Evolutionary conservation across 2,888 invertebrate species (phyloP).

Genomic region (Cynaeus angustus): DNA sequence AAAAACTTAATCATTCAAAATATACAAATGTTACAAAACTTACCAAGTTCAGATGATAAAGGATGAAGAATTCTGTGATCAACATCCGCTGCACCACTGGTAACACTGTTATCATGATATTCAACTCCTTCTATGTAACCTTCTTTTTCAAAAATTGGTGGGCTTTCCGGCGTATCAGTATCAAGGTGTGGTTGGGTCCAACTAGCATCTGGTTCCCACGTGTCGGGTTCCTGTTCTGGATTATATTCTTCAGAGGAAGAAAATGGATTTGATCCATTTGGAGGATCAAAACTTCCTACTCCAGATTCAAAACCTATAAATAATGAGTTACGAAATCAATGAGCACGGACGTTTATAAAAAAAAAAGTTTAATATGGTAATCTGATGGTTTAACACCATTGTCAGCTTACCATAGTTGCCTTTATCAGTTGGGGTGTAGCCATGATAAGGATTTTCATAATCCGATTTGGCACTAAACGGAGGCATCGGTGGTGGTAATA

Average conservation of each 20-base stretch:
- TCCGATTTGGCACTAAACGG: slow-evolving; percentile 68
- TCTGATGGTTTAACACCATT: too few relatives aligned
- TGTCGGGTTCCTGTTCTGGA: slow-evolving; percentile 72
- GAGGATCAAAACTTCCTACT: background rate
- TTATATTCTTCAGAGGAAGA: slow-evolving; percentile 67
- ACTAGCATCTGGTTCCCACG: slow-evolving; percentile 68
- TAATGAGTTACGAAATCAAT: too few relatives aligned
- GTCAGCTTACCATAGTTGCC: slow-evolving; percentile 15
- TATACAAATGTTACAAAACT: too few relatives aligned
- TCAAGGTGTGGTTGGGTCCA: slow-evolving; percentile 68
- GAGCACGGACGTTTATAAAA: too few relatives aligned
- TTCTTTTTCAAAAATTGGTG: slow-evolving; percentile 79
- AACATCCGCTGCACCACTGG: slow-evolving; percentile 70
- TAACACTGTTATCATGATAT: slow-evolving; percentile 73
- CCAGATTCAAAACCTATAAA: background rate
- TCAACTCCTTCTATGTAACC: slow-evolving; percentile 75
- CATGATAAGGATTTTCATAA: slow-evolving; percentile 48
- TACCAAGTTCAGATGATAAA: slow-evolving; percentile 64
- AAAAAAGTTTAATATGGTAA: too few relatives aligned
- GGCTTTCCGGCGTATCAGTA: slow-evolving; percentile 79
- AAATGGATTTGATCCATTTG: slow-evolving; percentile 54
- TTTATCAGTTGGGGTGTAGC: slow-evolving; percentile 42
- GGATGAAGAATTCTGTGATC: slow-evolving; percentile 76
- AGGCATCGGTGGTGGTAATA: slow-evolving; percentile 75
- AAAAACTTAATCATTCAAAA: too few relatives aligned